These are phyloP conservation scores for Thalassarche chlororhynchos DNA, from an alignment of 2,113 vertebrate genomes.

Conservation along the genomic window DNA sequence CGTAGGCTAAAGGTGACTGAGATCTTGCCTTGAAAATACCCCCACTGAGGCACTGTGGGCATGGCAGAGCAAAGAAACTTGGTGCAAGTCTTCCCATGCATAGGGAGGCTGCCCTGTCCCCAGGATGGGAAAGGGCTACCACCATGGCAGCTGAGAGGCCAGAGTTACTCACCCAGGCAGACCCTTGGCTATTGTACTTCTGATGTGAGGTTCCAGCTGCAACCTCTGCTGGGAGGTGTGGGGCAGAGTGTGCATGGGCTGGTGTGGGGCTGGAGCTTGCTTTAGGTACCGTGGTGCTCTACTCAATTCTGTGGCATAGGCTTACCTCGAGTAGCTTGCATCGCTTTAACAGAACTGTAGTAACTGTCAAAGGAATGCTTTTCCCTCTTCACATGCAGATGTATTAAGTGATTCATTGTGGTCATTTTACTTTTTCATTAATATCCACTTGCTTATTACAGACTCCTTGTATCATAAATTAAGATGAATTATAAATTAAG, in stretches of 20 bases:
- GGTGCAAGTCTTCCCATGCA: accelerated
- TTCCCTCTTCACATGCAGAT: background rate
- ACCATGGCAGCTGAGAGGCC: background rate
- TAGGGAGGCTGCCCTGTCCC: background rate
- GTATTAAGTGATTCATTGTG: conserved; percentile 5
- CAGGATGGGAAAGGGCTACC: background rate
- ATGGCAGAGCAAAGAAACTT: background rate
- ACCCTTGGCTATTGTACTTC: background rate
- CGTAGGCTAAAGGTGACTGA: background rate
- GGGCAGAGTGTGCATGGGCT: no score
- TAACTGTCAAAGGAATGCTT: background rate
- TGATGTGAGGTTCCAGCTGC: background rate
- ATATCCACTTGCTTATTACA: background rate
- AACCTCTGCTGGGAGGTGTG: background rate
- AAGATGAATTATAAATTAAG: conserved; percentile 28
- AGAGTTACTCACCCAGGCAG: background rate
- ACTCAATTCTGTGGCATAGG: background rate
- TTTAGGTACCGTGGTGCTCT: background rate
- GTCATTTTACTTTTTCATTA: background rate
- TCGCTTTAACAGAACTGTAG: background rate
- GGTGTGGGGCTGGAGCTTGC: background rate
- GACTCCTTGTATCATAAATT: background rate
- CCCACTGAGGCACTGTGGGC: background rate
- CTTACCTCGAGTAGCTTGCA: background rate
- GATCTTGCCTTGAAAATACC: background rate